A percentile compares a stretch with the other conserved stretches of the same genome.
Evolutionary conservation across 2,888 invertebrate species (phyloP).

Genomic region (Nephrotoma flavescens): DNA sequence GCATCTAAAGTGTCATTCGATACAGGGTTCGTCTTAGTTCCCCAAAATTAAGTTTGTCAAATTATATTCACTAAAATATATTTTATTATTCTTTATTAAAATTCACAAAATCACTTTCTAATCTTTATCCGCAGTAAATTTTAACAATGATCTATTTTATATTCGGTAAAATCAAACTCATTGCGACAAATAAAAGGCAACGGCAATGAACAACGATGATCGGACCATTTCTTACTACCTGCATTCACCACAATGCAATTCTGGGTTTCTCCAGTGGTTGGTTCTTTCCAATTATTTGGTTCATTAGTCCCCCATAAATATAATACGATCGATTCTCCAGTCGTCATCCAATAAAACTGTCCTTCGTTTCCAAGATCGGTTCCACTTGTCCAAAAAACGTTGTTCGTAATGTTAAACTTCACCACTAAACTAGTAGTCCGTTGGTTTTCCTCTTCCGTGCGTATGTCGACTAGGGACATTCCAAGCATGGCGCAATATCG

Average conservation of each 20-base stretch:
- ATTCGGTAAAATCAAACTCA: background rate
- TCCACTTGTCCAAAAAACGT: background rate
- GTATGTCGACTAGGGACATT: background rate
- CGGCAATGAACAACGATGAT: background rate
- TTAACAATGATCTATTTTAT: too few species aligned
- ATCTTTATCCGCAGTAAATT: too few species aligned
- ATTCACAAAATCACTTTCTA: too few species aligned
- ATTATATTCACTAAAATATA: too few species aligned
- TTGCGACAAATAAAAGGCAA: background rate
- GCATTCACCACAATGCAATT: background rate
- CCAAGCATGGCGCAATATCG: background rate
- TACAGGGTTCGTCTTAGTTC: too few species aligned
- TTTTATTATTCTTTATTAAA: too few species aligned
- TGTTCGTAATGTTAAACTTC: background rate
- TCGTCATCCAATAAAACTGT: background rate
- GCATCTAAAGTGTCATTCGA: too few species aligned
- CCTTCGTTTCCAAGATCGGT: background rate
- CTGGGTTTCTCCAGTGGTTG: background rate
- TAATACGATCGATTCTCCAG: background rate
- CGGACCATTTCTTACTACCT: background rate
- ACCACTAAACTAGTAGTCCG: background rate
- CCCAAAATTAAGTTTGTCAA: too few species aligned
- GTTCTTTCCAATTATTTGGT: background rate
- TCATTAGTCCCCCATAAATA: background rate
- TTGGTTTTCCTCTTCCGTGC: background rate